A percentile compares a stretch with the other conserved stretches of the same genome.
Evolutionary conservation across 1,140 invertebrate genomes (phyloP).

Genomic region (Vanessa tameamea): DNA sequence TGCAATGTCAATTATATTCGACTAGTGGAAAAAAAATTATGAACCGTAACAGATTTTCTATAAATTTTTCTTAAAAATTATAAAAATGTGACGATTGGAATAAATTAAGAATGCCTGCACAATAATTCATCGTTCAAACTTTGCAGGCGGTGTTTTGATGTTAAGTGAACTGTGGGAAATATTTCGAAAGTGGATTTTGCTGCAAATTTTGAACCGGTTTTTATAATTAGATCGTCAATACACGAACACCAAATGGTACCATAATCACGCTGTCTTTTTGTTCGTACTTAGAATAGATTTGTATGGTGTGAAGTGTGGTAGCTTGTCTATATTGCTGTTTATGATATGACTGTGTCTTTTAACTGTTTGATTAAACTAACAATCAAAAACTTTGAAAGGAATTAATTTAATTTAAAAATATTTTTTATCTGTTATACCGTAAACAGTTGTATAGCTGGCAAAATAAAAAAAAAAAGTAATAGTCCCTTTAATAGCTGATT

Average conservation of each 20-base stretch:
- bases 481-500: conserved; percentile 64
- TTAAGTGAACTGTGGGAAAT: no score
- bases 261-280: conserved; percentile 38
- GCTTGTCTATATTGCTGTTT: conserved; percentile 64
- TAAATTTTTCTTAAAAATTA: conserved; percentile 66
- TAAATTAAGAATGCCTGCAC: conserved; percentile 20
- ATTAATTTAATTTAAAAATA: background rate
- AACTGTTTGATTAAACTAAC: background rate
- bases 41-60: conserved; percentile 70
- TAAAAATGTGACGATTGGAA: conserved; percentile 35
- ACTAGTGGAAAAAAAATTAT: conserved; percentile 68
- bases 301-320: conserved; percentile 64
- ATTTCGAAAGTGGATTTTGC: background rate
- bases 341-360: conserved; percentile 37
- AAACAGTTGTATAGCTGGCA: conserved; percentile 61
- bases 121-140: conserved; percentile 22
- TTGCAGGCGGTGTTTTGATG: conserved; percentile 12
- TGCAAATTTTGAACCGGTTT: conserved; percentile 39
- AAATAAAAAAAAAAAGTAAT: conserved; percentile 43
- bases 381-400: background rate
- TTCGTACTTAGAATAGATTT: conserved; percentile 56
- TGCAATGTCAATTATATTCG: conserved; percentile 80
- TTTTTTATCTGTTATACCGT: conserved; percentile 34
- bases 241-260: conserved; percentile 31
- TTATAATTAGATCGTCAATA: conserved; percentile 43